Percentiles rank a stretch among this genome's conserved stretches.
Conservation (phyloP, 2,113 vertebrate species). For the Anoplopoma fimbria region DNA sequence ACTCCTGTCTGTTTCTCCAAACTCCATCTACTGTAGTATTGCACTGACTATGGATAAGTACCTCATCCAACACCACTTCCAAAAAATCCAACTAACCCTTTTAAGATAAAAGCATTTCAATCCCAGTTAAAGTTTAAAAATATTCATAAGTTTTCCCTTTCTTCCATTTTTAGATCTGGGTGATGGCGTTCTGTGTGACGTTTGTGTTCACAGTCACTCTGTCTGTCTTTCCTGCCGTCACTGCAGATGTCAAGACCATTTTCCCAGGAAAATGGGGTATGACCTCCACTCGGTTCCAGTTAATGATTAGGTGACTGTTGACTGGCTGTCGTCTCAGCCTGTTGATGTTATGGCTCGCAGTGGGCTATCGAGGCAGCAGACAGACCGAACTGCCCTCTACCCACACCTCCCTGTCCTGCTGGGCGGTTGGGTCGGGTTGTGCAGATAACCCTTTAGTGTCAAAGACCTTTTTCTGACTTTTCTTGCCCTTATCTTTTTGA, state of each 20-base stretch:
- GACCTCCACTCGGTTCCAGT: not conserved
- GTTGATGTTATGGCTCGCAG: no score
- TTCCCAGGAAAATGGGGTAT: conserved; percentile 84
- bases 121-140: not conserved
- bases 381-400: no score
- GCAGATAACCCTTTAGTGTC: no score
- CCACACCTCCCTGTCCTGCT: no score
- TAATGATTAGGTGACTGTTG: not conserved
- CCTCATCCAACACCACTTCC: not conserved
- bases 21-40: no score
- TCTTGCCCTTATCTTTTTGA: no score
- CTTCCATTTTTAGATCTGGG: conserved; percentile 83
- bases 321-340: no score
- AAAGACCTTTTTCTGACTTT: no score
- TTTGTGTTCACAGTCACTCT: conserved; percentile 90
- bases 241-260: conserved; percentile 83
- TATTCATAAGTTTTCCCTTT: not conserved
- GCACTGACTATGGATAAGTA: not conserved
- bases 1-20: no score
- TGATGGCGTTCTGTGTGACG: conserved; percentile 89
- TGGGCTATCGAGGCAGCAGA: no score
- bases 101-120: not conserved
- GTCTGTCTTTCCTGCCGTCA: conserved; percentile 90
- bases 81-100: no score
- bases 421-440: no score